Evolutionary conservation across 1,140 invertebrate species (phyloP).

Genomic region (Berghia stephanieae): DNA sequence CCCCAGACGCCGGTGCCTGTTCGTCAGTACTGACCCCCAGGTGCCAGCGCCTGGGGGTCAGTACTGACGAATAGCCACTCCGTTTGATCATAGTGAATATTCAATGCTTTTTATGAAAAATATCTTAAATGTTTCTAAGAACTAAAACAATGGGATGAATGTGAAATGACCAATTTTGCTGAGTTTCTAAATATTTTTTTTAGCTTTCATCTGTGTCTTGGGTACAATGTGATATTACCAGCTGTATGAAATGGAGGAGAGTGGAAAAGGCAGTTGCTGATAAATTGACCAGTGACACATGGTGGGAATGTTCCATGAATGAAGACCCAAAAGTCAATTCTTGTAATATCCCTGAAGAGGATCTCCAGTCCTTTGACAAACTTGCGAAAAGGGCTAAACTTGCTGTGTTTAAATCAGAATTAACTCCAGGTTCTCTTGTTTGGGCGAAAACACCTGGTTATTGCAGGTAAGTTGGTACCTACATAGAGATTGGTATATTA

Average conservation of each 20-base stretch:
- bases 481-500: too few species aligned
- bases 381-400: slow-evolving; percentile 44
- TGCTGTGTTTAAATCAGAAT: slow-evolving; percentile 46
- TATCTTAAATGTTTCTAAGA: too few species aligned
- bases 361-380: slow-evolving; percentile 43
- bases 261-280: slow-evolving; percentile 30
- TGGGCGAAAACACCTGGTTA: slow-evolving; percentile 58
- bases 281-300: slow-evolving; percentile 32
- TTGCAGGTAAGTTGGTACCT: too few species aligned
- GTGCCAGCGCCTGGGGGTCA: too few species aligned
- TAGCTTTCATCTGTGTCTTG: slow-evolving; percentile 47
- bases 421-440: slow-evolving; percentile 44
- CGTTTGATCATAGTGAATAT: too few species aligned
- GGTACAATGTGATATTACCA: slow-evolving; percentile 55
- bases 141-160: too few species aligned
- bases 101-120: too few species aligned
- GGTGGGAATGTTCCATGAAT: slow-evolving; percentile 55
- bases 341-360: slow-evolving; percentile 39
- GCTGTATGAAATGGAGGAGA: slow-evolving; percentile 55
- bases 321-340: slow-evolving; percentile 39
- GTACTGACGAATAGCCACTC: too few species aligned
- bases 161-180: too few species aligned
- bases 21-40: too few species aligned
- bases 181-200: too few species aligned
- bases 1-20: too few species aligned